phyloP scores from a whole-genome alignment of 2,113 vertebrate genomes.

The Elephas maximus region DNA sequence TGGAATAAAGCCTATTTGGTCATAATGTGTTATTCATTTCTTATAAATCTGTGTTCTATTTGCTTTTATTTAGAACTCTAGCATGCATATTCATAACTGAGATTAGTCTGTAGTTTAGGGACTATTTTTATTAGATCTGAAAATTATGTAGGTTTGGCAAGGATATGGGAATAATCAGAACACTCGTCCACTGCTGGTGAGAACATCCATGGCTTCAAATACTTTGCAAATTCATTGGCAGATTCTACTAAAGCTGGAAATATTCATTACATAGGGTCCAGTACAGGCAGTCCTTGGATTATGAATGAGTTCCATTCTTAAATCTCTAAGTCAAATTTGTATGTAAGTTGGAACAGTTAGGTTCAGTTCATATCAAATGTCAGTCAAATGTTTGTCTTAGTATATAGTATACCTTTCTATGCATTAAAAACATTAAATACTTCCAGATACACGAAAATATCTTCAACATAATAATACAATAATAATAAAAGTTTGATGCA shows the following conservation, averaged over 20 bases:
- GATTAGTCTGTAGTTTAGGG: not conserved
- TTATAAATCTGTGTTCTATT: slow-evolving; percentile 31
- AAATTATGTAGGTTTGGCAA: not conserved
- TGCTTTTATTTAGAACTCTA: slow-evolving; percentile 61
- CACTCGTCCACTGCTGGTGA: not conserved
- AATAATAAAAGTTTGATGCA: too few relatives aligned
- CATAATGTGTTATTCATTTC: slow-evolving; percentile 39
- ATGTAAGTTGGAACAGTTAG: too few relatives aligned
- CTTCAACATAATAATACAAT: too few relatives aligned
- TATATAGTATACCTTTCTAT: too few relatives aligned
- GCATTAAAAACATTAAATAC: too few relatives aligned
- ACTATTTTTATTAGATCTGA: slow-evolving; percentile 43
- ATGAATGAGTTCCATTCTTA: too few relatives aligned
- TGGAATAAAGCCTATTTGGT: slow-evolving; percentile 55
- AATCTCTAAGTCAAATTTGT: too few relatives aligned
- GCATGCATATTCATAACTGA: slow-evolving; percentile 25
- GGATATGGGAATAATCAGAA: not conserved
- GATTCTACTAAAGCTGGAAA: slow-evolving; percentile 37
- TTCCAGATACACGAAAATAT: too few relatives aligned
- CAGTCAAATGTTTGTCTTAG: too few relatives aligned
- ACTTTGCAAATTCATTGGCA: slow-evolving; percentile 14
- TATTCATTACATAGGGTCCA: slow-evolving; percentile 28
- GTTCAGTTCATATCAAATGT: too few relatives aligned
- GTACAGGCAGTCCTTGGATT: not conserved
- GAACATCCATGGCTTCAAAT: slow-evolving; percentile 49